Evolutionary conservation across 2,888 invertebrate genomes (phyloP).

Genomic region (Mactromeris polynyma): DNA sequence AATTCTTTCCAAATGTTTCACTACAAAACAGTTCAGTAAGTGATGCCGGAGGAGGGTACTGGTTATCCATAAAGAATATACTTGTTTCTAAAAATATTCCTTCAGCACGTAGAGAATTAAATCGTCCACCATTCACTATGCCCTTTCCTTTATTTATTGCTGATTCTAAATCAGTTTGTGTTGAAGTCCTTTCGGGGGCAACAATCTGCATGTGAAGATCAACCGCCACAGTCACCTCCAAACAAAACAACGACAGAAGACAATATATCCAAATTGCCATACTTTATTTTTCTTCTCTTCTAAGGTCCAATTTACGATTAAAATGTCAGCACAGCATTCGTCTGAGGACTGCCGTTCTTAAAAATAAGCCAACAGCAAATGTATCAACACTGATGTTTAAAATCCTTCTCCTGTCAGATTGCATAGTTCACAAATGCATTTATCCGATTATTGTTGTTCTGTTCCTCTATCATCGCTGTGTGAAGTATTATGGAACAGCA

Average conservation of each 20-base stretch:
- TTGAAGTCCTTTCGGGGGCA: conserved; percentile 20
- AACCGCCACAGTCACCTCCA: not conserved
- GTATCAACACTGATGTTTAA: not conserved
- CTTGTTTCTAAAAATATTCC: conserved; percentile 26
- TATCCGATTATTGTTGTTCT: not conserved
- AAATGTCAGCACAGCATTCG: not conserved
- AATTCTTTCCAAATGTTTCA: conserved; percentile 52
- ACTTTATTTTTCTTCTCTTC: not conserved
- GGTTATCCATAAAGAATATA: conserved; percentile 30
- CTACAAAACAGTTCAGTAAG: conserved; percentile 64
- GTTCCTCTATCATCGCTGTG: not conserved
- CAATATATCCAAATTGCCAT: conserved; percentile 1
- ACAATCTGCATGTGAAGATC: conserved; percentile 46
- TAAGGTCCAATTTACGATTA: not conserved
- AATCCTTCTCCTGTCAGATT: not conserved
- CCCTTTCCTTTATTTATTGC: not conserved
- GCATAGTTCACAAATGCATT: not conserved
- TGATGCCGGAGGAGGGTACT: conserved; percentile 50
- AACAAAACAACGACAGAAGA: not conserved
- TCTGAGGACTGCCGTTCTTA: not conserved
- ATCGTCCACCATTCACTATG: conserved; percentile 23
- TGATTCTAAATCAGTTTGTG: not conserved
- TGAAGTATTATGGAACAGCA: not conserved
- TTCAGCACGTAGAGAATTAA: not conserved
- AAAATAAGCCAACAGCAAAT: not conserved